phyloP scores from a whole-genome alignment of 2,113 vertebrate species.

The Heliornis fulica region DNA sequence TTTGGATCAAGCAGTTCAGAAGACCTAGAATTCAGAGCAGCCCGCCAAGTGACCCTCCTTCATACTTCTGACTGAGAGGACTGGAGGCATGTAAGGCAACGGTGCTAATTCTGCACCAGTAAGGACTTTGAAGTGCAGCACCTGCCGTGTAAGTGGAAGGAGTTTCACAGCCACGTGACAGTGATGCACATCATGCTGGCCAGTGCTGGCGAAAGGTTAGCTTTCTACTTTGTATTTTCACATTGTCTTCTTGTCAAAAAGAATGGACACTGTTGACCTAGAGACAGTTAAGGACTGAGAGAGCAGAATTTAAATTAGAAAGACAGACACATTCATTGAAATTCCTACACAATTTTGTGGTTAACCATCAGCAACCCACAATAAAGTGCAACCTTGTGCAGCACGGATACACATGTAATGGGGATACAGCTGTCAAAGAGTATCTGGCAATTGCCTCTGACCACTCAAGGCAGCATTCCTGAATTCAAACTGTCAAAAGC shows the following conservation, averaged over 20 bases:
- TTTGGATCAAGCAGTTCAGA: background rate
- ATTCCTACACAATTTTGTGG: background rate
- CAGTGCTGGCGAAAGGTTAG: background rate
- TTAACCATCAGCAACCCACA: background rate
- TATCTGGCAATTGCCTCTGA: background rate
- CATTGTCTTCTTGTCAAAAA: background rate
- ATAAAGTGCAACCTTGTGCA: background rate
- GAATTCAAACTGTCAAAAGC: background rate
- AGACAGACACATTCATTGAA: background rate
- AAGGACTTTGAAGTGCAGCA: rapidly evolving
- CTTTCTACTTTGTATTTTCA: background rate
- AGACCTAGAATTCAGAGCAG: background rate
- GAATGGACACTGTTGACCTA: background rate
- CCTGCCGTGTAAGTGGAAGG: rapidly evolving
- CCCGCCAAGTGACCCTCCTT: background rate
- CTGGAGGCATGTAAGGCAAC: background rate
- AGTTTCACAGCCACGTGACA: background rate
- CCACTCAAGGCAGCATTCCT: background rate
- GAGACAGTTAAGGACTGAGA: background rate
- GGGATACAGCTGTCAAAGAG: background rate
- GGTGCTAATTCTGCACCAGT: background rate
- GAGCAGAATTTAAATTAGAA: background rate
- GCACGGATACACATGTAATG: background rate
- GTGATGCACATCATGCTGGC: background rate
- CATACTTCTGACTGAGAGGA: background rate